Evolutionary conservation across 2,113 vertebrate genomes (phyloP).

Genomic region (Isichthys henryi): DNA sequence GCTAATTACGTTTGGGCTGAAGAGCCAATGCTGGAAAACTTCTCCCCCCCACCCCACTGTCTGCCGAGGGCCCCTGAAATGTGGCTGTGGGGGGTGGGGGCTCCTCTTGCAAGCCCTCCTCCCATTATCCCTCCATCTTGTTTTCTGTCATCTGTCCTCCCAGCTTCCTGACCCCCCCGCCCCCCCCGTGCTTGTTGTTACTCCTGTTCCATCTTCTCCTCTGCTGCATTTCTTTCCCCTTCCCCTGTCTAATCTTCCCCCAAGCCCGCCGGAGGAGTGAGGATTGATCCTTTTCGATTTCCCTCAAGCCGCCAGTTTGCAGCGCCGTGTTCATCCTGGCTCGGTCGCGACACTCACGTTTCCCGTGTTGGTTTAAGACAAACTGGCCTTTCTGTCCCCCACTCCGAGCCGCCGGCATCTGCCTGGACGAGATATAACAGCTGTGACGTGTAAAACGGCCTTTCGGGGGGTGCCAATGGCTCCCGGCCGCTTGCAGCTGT

Average conservation of each 20-base stretch:
- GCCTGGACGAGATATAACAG: too few species aligned
- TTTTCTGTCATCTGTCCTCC: background rate
- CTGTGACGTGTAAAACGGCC: background rate
- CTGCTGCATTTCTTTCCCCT: background rate
- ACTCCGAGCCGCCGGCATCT: background rate
- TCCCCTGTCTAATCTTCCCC: background rate
- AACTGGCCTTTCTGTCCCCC: background rate
- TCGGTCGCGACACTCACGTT: background rate
- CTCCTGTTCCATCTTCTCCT: background rate
- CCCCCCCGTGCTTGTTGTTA: background rate
- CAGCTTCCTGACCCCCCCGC: background rate
- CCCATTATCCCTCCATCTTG: background rate
- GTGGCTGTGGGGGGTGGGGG: background rate
- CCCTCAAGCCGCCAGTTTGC: background rate
- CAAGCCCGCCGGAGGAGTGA: background rate
- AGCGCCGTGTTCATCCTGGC: background rate
- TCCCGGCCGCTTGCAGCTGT: background rate
- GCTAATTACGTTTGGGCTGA: slow-evolving; percentile 79
- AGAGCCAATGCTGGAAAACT: slow-evolving; percentile 77
- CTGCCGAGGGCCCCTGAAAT: slow-evolving; percentile 18
- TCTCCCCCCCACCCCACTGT: slow-evolving; percentile 57
- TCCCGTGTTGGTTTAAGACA: background rate
- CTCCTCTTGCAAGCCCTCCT: background rate
- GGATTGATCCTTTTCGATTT: background rate
- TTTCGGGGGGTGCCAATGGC: background rate